Conservation (phyloP, 2,113 vertebrate genomes). For the Acrocephalus arundinaceus region DNA sequence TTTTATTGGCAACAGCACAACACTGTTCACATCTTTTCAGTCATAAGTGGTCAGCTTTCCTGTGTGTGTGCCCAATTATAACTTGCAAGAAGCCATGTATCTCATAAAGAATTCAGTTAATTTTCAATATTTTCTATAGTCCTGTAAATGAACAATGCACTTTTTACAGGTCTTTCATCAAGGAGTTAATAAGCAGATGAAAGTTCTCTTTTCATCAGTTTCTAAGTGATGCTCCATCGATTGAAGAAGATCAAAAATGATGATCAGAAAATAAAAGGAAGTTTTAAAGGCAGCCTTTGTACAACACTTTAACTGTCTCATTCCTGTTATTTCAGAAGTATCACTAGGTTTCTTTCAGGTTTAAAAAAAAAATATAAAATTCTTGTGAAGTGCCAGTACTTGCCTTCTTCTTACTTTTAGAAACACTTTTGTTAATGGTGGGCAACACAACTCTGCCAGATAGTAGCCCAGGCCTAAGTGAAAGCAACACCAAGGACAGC, state of each 20-base stretch:
- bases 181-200: conserved; percentile 60
- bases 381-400: neutral
- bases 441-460: neutral
- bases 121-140: conserved; percentile 46
- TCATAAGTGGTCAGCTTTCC: neutral
- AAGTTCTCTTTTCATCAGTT: conserved; percentile 47
- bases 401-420: neutral
- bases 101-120: conserved; percentile 22
- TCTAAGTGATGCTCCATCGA: conserved; percentile 12
- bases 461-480: neutral
- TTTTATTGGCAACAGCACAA: neutral
- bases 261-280: conserved; percentile 41
- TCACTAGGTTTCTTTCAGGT: neutral
- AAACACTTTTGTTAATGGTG: neutral
- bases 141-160: conserved; percentile 38
- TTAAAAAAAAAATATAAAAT: neutral
- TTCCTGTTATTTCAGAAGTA: conserved; percentile 27
- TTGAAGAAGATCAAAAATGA: conserved; percentile 64
- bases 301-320: conserved; percentile 29
- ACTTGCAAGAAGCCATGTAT: neutral
- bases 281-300: conserved; percentile 39
- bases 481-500: neutral
- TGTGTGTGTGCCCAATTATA: neutral
- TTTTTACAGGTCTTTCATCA: conserved; percentile 49
- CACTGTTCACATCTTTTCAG: neutral